Conservation (phyloP, 2,797 vertebrate genomes). For the Smutsia gigantea region DNA sequence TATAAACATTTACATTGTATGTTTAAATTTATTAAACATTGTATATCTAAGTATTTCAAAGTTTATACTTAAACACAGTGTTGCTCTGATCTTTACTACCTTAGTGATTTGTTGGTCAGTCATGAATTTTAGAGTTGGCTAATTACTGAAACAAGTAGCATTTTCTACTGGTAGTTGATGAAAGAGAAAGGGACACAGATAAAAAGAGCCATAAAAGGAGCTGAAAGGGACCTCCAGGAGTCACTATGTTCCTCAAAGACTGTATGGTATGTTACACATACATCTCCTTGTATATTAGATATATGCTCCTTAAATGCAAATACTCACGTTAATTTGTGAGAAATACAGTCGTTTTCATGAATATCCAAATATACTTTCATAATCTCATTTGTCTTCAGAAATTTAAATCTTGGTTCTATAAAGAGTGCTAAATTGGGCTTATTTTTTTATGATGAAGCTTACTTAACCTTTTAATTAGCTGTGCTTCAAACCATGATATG, state of each 20-base stretch:
- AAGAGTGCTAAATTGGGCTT: not conserved
- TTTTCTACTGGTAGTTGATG: not conserved
- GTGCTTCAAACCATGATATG: not conserved
- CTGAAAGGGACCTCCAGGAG: not conserved
- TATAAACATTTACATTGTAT: not conserved
- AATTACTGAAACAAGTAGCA: not conserved
- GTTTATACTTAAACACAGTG: not conserved
- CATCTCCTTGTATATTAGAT: not conserved
- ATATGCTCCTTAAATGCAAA: not conserved
- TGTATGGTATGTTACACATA: not conserved
- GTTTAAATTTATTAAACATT: not conserved
- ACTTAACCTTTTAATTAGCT: slow-evolving; percentile 40
- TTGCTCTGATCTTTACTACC: not conserved
- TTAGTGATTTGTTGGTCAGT: not conserved
- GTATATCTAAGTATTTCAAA: not conserved
- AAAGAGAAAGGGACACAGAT: not conserved
- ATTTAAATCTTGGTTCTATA: not conserved
- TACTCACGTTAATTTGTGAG: not conserved
- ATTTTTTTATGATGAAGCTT: slow-evolving; percentile 4
- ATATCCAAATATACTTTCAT: not conserved
- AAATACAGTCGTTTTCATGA: not conserved
- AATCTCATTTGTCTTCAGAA: slow-evolving; percentile 3
- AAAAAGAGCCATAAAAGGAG: not conserved
- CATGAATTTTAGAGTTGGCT: too few species aligned
- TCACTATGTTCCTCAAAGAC: not conserved